Evolutionary conservation across 2,888 invertebrate genomes (phyloP).

Genomic region (Aporophyla lueneburgensis): DNA sequence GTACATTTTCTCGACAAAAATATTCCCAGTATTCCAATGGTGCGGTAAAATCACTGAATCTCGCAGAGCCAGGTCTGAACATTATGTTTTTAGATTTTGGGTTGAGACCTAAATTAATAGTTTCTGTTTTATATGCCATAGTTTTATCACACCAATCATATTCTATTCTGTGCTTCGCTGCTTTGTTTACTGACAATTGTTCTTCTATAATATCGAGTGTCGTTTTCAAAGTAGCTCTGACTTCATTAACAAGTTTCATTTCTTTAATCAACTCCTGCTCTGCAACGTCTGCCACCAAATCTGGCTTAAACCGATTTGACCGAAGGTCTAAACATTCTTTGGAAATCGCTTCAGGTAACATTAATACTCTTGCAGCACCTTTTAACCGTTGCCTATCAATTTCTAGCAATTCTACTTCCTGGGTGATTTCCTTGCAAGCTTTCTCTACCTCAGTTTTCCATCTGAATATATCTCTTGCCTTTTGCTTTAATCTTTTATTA

Average conservation of each 20-base stretch:
- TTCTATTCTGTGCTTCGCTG: conserved; percentile 95
- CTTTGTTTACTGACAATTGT: conserved; percentile 94
- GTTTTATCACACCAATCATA: conserved; percentile 98
- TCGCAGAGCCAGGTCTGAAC: conserved; percentile 95
- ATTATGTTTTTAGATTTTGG: conserved; percentile 93
- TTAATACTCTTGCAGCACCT: conserved; percentile 92
- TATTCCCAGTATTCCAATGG: conserved; percentile 95
- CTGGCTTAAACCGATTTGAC: conserved; percentile 93
- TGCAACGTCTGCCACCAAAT: conserved; percentile 94
- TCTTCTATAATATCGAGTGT: conserved; percentile 93
- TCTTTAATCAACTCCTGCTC: conserved; percentile 95
- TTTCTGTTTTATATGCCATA: conserved; percentile 94
- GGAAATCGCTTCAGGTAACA: conserved; percentile 94
- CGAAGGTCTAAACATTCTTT: conserved; percentile 94
- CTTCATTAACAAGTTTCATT: conserved; percentile 93
- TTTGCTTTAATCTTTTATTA: conserved; percentile 92
- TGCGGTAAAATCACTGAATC: conserved; percentile 93
- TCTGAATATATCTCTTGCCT: conserved; percentile 93
- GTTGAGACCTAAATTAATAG: conserved; percentile 92
- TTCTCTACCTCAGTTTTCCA: conserved; percentile 95
- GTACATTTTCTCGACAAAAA: conserved; percentile 94
- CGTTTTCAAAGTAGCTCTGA: conserved; percentile 91
- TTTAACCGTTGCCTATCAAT: conserved; percentile 93
- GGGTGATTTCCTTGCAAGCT: conserved; percentile 92
- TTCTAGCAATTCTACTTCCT: conserved; percentile 93